Evolutionary conservation across 1,140 invertebrate species (phyloP), one percentile per base, ranked within the genome.

Genomic region (Penaeus vannamei): DNA sequence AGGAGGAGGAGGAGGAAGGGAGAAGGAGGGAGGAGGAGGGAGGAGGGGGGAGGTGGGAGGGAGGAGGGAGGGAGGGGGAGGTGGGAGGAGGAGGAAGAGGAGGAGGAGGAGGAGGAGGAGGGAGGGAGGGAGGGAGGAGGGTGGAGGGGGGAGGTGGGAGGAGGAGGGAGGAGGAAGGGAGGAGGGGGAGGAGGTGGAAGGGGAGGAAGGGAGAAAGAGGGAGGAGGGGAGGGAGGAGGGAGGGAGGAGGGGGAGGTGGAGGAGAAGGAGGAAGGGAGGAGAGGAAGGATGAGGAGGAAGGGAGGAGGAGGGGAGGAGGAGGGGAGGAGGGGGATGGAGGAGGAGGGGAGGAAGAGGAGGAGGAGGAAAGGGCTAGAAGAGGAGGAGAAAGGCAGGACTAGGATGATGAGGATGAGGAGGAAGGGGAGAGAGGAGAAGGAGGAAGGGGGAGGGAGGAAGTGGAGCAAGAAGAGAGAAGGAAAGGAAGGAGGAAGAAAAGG

Each of bases 121-220:
- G 17, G 22, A 36, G 20, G 23, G 46, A 4, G 12, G 26, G 46
- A 5, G 20, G 46, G 29, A 26, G 60, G 53, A n/a, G 46, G 29
- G 81, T 36, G 60, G 62, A 32, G 36, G 53, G 36, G 60, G 62
- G 81, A 62, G 81, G 62, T 32, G 62, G 81, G 36, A 60, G 62
- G 32, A 64, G 60, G 36, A 60, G 72, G 46, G 72, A 64, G 66
- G 1, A 8, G 8, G 10, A 12, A 14, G 10, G 14, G 14, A 66
- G 66, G 84, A 72, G 84, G 64, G 76, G 84, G 72, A 66, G 72
- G 84, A 72, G 84, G 72, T 23, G 72, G 66, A 61, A 59, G 84
- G n/a, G 32, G 53, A 61, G 32, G 32, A 29, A 36, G 19, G 23
- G 29, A 36, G 77, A 42, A n/a, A 1, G 42, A 12, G 19, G 12